These are phyloP conservation scores for Micromussa lordhowensis DNA, from an alignment of 92 coral and sea anemone genomes.

Conservation along the genomic window DNA sequence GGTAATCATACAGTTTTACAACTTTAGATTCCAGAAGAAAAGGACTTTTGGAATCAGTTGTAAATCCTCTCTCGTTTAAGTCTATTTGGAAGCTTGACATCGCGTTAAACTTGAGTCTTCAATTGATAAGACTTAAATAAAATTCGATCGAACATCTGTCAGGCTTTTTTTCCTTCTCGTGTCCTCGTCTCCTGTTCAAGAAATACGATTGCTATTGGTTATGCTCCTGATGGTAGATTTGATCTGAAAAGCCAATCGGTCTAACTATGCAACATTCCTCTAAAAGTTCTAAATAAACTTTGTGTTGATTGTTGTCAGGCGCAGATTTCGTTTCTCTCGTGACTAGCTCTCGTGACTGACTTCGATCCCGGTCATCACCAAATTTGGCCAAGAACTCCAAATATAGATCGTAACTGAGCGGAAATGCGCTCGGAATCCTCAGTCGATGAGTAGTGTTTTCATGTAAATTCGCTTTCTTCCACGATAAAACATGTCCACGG, in stretches of 20 bases:
- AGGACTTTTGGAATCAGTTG: slow-evolving; percentile 23
- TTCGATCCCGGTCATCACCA: slow-evolving; percentile 8
- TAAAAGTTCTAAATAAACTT: not conserved
- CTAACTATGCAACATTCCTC: not conserved
- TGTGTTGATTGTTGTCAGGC: not conserved
- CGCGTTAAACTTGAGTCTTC: not conserved
- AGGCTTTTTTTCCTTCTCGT: not conserved
- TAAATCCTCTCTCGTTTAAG: slow-evolving; percentile 40
- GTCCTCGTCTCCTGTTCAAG: not conserved
- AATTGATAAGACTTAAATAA: not conserved
- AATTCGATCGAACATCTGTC: not conserved
- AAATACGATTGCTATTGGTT: not conserved
- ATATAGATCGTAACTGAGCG: slow-evolving; percentile 49
- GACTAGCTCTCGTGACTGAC: not conserved
- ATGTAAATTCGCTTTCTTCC: not conserved
- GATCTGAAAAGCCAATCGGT: not conserved
- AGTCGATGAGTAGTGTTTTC: not conserved
- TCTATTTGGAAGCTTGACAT: slow-evolving; percentile 5
- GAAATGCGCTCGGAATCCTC: slow-evolving; percentile 47
- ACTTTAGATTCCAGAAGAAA: slow-evolving; percentile 43
- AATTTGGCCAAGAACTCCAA: slow-evolving; percentile 54
- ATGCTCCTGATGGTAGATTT: not conserved
- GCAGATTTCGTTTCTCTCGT: not conserved
- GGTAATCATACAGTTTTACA: slow-evolving; percentile 82
- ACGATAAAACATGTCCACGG: slow-evolving; percentile 40